Evolutionary conservation across 2,113 vertebrate species (phyloP).

Genomic region (Zapornia atra): DNA sequence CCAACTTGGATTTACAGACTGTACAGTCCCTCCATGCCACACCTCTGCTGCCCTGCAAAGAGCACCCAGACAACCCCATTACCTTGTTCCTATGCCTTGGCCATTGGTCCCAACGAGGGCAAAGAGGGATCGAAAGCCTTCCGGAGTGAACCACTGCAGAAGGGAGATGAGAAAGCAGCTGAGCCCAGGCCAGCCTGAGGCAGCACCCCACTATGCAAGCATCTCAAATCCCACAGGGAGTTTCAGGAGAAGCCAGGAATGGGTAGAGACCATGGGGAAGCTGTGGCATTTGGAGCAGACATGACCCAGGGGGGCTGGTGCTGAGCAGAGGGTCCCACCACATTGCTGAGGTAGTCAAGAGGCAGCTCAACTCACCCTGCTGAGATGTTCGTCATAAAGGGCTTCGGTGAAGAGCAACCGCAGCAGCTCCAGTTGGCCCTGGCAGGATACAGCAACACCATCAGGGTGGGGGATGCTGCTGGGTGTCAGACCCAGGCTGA

Average conservation of each 20-base stretch:
- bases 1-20: neutral
- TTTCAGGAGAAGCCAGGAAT: neutral
- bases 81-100: constrained; percentile 98
- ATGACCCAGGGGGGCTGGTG: neutral
- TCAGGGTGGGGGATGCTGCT: neutral
- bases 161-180: constrained; percentile 5
- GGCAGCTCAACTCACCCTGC: constrained; percentile 80
- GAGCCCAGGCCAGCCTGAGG: neutral
- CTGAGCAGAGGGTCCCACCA: neutral
- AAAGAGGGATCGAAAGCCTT: constrained; percentile 94
- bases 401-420: constrained; percentile 86
- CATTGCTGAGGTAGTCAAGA: fast-evolving
- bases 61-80: neutral
- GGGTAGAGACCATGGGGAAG: neutral
- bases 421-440: constrained; percentile 91
- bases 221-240: neutral
- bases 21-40: neutral
- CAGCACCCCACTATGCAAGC: neutral
- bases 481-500: neutral
- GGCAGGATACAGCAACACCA: neutral
- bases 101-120: constrained; percentile 96
- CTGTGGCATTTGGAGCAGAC: neutral
- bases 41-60: neutral
- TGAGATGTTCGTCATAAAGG: constrained; percentile 87
- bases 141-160: constrained; percentile 93